Conservation (phyloP, 2,113 vertebrate species). For the Sphaerodactylus townsendi region DNA sequence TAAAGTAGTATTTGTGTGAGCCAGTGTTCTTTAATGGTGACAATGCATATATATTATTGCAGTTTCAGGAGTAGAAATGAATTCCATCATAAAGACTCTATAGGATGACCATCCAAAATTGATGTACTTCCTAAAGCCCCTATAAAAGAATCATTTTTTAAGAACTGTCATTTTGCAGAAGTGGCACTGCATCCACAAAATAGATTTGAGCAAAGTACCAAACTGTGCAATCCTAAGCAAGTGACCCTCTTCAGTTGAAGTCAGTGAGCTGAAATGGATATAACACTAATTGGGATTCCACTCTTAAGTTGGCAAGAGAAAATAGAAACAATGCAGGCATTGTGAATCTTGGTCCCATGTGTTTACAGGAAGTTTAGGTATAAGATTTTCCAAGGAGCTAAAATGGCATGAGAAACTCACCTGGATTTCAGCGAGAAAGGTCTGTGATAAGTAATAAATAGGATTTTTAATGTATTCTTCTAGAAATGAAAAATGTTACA, state of each 20-base stretch:
- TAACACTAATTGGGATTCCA: background rate
- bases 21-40: background rate
- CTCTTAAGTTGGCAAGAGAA: background rate
- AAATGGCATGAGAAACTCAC: background rate
- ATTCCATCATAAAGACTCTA: background rate
- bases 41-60: background rate
- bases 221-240: no score
- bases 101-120: background rate
- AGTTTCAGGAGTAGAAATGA: background rate
- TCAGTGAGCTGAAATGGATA: no score
- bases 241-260: no score
- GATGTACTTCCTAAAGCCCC: background rate
- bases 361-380: background rate
- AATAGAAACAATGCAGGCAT: background rate
- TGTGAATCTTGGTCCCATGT: background rate
- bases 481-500: no score
- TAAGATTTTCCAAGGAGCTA: background rate
- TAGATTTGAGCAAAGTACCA: background rate
- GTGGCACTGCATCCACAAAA: background rate
- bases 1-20: background rate
- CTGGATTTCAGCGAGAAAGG: background rate
- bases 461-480: background rate
- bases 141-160: slow-evolving; percentile 3
- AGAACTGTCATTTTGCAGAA: background rate
- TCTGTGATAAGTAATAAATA: background rate